Conservation (phyloP, 2,888 invertebrate species). For the Hirtodrosophila cameraria region DNA sequence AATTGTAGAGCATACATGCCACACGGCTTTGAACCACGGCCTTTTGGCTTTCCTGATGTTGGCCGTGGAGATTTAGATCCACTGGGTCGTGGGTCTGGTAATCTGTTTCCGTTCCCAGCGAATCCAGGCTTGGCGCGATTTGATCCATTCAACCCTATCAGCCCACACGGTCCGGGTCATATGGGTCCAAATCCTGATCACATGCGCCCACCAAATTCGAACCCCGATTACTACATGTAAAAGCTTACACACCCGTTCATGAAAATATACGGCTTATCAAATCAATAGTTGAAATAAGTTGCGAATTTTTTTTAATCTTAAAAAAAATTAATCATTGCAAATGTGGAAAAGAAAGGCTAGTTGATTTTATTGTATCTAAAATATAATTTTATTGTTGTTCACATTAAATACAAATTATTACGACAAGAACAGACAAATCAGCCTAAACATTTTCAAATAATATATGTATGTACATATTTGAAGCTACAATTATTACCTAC, state of each 20-base stretch:
- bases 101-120: constrained; percentile 64
- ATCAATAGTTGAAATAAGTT: constrained; percentile 35
- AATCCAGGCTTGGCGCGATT: constrained; percentile 84
- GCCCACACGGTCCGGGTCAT: constrained; percentile 82
- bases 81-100: constrained; percentile 85
- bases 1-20: constrained; percentile 50
- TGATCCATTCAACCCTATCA: constrained; percentile 92
- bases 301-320: constrained; percentile 2
- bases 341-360: not conserved
- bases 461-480: constrained; percentile 13
- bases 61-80: constrained; percentile 93
- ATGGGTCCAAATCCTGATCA: constrained; percentile 88
- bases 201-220: constrained; percentile 87
- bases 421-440: constrained; percentile 60
- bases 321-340: constrained; percentile 1
- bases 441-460: constrained; percentile 42
- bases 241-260: not conserved
- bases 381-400: constrained; percentile 62
- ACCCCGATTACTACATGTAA: constrained; percentile 81
- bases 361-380: constrained; percentile 39
- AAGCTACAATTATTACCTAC: constrained; percentile 23
- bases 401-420: constrained; percentile 54
- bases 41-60: constrained; percentile 84
- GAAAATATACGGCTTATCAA: constrained; percentile 22
- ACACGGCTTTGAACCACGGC: constrained; percentile 64